Conservation (phyloP, 2,113 vertebrate genomes). For the Antechinus stuartii region DNA sequence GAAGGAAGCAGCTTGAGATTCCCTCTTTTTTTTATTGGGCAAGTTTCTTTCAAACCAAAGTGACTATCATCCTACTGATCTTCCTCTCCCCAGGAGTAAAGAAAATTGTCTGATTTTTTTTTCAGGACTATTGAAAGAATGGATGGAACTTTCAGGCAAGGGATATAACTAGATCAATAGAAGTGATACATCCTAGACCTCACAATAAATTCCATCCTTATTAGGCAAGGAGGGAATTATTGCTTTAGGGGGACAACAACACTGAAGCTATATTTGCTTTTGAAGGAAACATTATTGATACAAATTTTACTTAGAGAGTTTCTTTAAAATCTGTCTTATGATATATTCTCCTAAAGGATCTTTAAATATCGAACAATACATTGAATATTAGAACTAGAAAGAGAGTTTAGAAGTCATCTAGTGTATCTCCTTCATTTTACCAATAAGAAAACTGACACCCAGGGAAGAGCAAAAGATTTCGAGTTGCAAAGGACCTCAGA, state of each 20-base stretch:
- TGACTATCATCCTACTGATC: background rate
- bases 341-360: background rate
- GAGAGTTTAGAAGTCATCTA: background rate
- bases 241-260: background rate
- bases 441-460: background rate
- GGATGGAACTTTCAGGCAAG: background rate
- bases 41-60: background rate
- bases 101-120: background rate
- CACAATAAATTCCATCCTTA: background rate
- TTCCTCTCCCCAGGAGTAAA: background rate
- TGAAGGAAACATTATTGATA: background rate
- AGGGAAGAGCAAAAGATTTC: background rate
- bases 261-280: background rate
- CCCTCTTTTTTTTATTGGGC: background rate
- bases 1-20: background rate
- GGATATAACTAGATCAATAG: background rate
- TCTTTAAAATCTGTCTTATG: background rate
- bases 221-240: background rate
- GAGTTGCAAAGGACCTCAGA: background rate
- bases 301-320: background rate
- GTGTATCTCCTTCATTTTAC: background rate
- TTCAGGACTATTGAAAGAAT: background rate
- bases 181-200: background rate
- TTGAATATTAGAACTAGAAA: background rate
- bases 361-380: background rate